Conservation (phyloP, 2,888 invertebrate genomes). For the Philereme vetulata region DNA sequence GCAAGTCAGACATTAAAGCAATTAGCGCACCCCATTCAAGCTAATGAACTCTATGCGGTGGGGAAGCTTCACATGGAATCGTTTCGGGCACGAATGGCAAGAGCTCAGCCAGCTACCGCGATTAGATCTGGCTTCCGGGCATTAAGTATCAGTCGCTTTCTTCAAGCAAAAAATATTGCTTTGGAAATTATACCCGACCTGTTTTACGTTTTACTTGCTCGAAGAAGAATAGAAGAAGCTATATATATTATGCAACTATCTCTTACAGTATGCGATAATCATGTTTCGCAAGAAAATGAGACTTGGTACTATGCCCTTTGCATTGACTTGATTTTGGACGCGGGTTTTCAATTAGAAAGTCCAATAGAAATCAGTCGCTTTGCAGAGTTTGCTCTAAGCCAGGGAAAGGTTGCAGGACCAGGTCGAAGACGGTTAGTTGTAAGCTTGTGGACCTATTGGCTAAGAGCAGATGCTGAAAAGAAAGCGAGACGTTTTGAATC, state of each 20-base stretch:
- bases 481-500: conserved; percentile 69
- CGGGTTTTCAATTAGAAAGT: conserved; percentile 80
- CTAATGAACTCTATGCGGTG: conserved; percentile 72
- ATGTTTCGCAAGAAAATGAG: conserved; percentile 57
- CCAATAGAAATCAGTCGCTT: conserved; percentile 70
- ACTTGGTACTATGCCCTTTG: conserved; percentile 84
- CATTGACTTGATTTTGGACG: conserved; percentile 82
- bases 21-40: conserved; percentile 58
- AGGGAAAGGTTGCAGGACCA: conserved; percentile 51
- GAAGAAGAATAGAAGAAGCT: conserved; percentile 76
- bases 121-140: conserved; percentile 72
- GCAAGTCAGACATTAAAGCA: conserved; percentile 57
- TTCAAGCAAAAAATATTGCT: conserved; percentile 67
- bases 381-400: conserved; percentile 61
- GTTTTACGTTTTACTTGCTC: conserved; percentile 67
- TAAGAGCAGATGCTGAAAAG: conserved; percentile 60
- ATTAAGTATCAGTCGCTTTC: conserved; percentile 68
- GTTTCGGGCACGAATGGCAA: conserved; percentile 68
- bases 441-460: conserved; percentile 75
- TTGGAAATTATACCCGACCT: conserved; percentile 74
- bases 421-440: conserved; percentile 63
- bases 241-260: conserved; percentile 71
- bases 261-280: conserved; percentile 50
- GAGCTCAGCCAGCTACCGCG: conserved; percentile 58
- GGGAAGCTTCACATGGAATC: conserved; percentile 72